phyloP scores from a whole-genome alignment of 2,888 invertebrate species.

The Mesorhabditis spiculigera region DNA sequence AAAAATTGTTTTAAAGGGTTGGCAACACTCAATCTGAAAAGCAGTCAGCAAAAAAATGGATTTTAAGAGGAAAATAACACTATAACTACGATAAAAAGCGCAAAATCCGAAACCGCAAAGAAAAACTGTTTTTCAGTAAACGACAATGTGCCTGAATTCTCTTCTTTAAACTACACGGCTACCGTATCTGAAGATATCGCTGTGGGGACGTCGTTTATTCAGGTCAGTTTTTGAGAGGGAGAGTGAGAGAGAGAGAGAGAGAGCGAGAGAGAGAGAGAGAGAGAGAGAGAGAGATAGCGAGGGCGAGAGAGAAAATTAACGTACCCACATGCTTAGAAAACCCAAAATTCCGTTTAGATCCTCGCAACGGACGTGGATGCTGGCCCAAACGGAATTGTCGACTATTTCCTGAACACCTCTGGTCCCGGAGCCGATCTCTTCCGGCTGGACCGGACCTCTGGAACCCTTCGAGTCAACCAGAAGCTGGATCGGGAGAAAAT shows the following conservation, averaged over 20 bases:
- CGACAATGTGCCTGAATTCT: constrained; percentile 54
- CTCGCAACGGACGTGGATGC: constrained; percentile 62
- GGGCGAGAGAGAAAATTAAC: too few relatives aligned
- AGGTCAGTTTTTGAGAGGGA: constrained; percentile 43
- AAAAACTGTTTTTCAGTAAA: constrained; percentile 61
- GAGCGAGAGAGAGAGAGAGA: not conserved
- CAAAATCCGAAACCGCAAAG: too few relatives aligned
- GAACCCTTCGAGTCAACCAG: constrained; percentile 49
- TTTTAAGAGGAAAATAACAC: too few relatives aligned
- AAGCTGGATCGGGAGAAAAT: constrained; percentile 47
- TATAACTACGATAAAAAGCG: too few relatives aligned
- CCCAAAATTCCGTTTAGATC: constrained; percentile 23
- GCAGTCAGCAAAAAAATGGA: too few relatives aligned
- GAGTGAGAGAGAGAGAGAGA: too few relatives aligned
- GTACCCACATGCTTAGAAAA: too few relatives aligned
- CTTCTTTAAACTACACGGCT: constrained; percentile 72
- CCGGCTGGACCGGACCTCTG: constrained; percentile 53
- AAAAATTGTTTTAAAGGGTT: too few relatives aligned
- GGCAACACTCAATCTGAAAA: too few relatives aligned
- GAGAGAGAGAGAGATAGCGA: too few relatives aligned
- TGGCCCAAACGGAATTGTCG: constrained; percentile 65
- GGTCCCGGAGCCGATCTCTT: constrained; percentile 43
- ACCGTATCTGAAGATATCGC: constrained; percentile 80
- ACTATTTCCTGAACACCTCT: constrained; percentile 72
- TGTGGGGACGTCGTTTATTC: constrained; percentile 68